These are phyloP conservation scores for Urosaurus nigricauda DNA, from an alignment of 2,797 vertebrate species.

Conservation along the genomic window DNA sequence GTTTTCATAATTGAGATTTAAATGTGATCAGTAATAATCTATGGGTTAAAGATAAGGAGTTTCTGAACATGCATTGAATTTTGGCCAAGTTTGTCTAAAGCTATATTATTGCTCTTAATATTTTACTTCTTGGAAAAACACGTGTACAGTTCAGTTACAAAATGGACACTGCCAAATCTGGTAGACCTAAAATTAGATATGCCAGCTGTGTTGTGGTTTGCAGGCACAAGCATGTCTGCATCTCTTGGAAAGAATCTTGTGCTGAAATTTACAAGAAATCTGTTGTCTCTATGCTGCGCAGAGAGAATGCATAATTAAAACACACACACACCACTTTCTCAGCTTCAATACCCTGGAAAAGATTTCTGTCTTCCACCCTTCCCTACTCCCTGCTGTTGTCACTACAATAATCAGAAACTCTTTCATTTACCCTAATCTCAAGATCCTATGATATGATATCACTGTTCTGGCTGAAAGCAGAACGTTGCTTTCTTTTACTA, in stretches of 20 bases:
- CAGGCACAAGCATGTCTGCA: constrained; percentile 77
- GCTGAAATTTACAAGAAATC: constrained; percentile 73
- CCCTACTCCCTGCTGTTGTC: not conserved
- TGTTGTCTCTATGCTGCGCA: constrained; percentile 63
- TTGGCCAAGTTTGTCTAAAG: not conserved
- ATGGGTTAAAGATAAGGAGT: not conserved
- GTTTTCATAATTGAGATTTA: not conserved
- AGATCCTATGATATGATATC: not conserved
- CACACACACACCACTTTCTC: constrained; percentile 25
- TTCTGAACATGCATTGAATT: not conserved
- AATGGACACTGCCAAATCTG: constrained; percentile 72
- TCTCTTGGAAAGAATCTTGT: constrained; percentile 70
- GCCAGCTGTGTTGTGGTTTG: constrained; percentile 81
- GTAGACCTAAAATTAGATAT: constrained; percentile 78
- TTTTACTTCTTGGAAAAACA: constrained; percentile 47
- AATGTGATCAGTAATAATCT: not conserved
- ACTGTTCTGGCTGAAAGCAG: constrained; percentile 41
- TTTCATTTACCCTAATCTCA: constrained; percentile 18
- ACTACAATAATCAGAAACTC: not conserved
- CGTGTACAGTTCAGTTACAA: constrained; percentile 53
- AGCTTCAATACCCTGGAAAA: not conserved
- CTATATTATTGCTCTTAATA: constrained; percentile 35
- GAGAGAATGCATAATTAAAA: constrained; percentile 45
- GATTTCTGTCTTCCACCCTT: not conserved
- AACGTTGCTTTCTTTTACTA: not conserved